A percentile compares a stretch with the other conserved stretches of the same genome.
phyloP scores from a whole-genome alignment of 2,888 invertebrate species.

The Drosophila siamana region DNA sequence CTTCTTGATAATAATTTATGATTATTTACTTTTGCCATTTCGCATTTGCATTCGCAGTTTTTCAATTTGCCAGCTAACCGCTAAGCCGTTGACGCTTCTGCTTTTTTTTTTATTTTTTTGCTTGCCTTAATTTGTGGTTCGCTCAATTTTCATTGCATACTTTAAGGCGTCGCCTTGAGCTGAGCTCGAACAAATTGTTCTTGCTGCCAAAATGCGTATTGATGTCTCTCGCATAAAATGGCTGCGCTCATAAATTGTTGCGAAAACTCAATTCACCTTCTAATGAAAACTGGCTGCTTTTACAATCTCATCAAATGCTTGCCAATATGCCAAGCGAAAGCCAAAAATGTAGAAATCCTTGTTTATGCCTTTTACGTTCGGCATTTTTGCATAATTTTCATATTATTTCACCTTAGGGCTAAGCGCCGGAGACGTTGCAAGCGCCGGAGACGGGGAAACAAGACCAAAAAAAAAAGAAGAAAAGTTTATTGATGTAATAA shows the following conservation, averaged over 20 bases:
- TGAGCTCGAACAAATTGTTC: slow-evolving; percentile 1
- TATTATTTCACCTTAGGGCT: slow-evolving; percentile 79
- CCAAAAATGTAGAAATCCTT: slow-evolving; percentile 36
- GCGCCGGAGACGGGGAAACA: slow-evolving; percentile 19
- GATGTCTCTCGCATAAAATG: slow-evolving; percentile 37
- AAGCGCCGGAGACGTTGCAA: slow-evolving; percentile 14
- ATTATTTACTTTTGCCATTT: slow-evolving; percentile 40
- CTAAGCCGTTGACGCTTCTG: slow-evolving; percentile 19
- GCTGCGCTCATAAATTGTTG: slow-evolving; percentile 38
- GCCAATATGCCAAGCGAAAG: slow-evolving; percentile 25
- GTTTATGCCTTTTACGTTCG: slow-evolving; percentile 54
- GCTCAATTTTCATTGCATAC: slow-evolving; percentile 42
- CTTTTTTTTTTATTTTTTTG: too few species aligned
- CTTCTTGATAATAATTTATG: slow-evolving; percentile 71
- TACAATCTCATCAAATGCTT: slow-evolving; percentile 71
- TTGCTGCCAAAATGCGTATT: slow-evolving; percentile 11
- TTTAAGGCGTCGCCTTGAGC: slow-evolving; percentile 42
- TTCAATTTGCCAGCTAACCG: slow-evolving; percentile 49
- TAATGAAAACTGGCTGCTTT: slow-evolving; percentile 62
- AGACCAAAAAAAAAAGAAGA: slow-evolving; percentile 53
- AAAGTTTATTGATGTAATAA: slow-evolving; percentile 75
- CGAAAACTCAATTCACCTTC: slow-evolving; percentile 67
- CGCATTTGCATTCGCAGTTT: slow-evolving; percentile 35
- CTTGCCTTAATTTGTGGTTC: background rate
- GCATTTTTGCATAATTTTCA: slow-evolving; percentile 75